A percentile compares a stretch with the other conserved stretches of the same genome.
phyloP scores from a whole-genome alignment of 2,113 vertebrate genomes.

The Sporophila hypoxantha region DNA sequence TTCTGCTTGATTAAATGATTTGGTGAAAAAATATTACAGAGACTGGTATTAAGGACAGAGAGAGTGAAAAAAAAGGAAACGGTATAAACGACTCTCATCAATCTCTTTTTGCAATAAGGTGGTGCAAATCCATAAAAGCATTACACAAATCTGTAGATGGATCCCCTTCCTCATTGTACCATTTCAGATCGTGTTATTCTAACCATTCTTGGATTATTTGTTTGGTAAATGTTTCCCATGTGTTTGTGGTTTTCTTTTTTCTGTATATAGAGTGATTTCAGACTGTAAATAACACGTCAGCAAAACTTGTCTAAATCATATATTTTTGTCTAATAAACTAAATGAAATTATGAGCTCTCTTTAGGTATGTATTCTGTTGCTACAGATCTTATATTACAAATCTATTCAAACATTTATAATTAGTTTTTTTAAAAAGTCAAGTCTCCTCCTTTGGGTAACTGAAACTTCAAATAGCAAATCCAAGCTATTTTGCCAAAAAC shows the following conservation, averaged over 20 bases:
- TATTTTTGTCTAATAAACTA: conserved; percentile 99
- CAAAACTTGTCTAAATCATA: conserved; percentile 98
- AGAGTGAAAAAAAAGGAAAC: conserved; percentile 43
- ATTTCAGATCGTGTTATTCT: conserved; percentile 74
- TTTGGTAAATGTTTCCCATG: conserved; percentile 81
- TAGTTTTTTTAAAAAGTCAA: neutral
- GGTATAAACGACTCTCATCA: conserved; percentile 61
- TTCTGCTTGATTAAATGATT: conserved; percentile 84
- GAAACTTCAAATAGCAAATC: neutral
- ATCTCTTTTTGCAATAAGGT: conserved; percentile 76
- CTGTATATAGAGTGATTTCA: conserved; percentile 97
- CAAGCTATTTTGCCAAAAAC: neutral
- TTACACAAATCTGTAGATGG: conserved; percentile 82
- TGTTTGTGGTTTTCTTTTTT: conserved; percentile 78
- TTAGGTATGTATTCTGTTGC: conserved; percentile 43
- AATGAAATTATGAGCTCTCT: conserved; percentile 79
- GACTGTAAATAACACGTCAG: conserved; percentile 96
- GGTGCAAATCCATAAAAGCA: conserved; percentile 76
- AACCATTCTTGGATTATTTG: conserved; percentile 71
- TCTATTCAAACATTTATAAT: neutral
- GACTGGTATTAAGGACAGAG: conserved; percentile 65
- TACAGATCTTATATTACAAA: neutral
- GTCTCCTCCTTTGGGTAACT: neutral
- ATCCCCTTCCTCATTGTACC: conserved; percentile 80
- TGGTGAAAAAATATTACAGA: conserved; percentile 53